Conservation (phyloP, 2,888 invertebrate species). For the Acrocyrtus sp. region DNA sequence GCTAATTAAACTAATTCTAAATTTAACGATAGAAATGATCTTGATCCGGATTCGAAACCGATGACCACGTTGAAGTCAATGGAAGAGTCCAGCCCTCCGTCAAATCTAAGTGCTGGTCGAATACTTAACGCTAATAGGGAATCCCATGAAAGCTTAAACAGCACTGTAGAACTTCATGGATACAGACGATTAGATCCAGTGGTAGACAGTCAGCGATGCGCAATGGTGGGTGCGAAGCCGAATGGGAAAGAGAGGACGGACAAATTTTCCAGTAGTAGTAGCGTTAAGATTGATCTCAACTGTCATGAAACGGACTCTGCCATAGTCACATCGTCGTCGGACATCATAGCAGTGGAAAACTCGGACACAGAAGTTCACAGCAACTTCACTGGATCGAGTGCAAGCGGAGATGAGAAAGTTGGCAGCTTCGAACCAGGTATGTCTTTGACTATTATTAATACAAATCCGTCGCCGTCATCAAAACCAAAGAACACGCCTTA, state of each 20-base stretch:
- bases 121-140: conserved; percentile 20
- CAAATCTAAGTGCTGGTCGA: conserved; percentile 20
- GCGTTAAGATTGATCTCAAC: conserved; percentile 63
- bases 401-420: conserved; percentile 59
- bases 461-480: background rate
- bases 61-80: conserved; percentile 57
- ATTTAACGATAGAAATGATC: conserved; percentile 50
- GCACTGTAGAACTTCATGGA: conserved; percentile 26
- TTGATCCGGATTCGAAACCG: conserved; percentile 55
- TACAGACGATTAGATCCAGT: conserved; percentile 22
- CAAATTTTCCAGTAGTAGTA: conserved; percentile 49
- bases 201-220: conserved; percentile 24
- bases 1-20: too few relatives aligned
- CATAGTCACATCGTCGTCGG: conserved; percentile 63
- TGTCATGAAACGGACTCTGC: conserved; percentile 64
- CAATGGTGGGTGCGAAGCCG: conserved; percentile 22
- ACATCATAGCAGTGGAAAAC: conserved; percentile 60
- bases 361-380: conserved; percentile 56
- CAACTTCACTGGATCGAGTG: conserved; percentile 50
- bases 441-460: background rate
- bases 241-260: conserved; percentile 34
- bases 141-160: conserved; percentile 27
- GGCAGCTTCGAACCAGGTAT: conserved; percentile 59
- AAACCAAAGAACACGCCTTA: background rate
- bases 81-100: conserved; percentile 51